Conservation (phyloP, 2,797 vertebrate species). For the Buphagus erythrorhynchus region DNA sequence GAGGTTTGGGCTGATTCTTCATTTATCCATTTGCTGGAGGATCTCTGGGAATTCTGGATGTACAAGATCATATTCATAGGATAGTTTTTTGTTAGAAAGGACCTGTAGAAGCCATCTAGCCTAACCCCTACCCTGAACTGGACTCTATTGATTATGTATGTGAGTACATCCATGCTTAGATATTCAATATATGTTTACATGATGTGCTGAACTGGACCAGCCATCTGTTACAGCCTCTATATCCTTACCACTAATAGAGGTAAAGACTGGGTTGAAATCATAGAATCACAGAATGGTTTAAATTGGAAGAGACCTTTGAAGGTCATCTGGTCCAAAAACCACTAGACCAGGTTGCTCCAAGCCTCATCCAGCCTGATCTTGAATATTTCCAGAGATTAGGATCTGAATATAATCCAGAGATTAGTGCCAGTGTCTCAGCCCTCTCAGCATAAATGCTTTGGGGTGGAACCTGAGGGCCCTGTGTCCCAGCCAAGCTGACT, state of each 20-base stretch:
- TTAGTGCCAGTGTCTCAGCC: not conserved
- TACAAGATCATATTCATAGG: not conserved
- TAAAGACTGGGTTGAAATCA: not conserved
- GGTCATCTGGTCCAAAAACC: not conserved
- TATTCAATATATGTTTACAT: accelerated
- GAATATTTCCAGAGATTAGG: not conserved
- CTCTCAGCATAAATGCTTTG: not conserved
- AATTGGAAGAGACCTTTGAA: not conserved
- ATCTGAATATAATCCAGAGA: no score
- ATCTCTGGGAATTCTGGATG: not conserved
- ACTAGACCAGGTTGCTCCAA: no score
- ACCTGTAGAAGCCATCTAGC: not conserved
- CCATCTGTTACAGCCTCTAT: not conserved
- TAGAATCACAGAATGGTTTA: not conserved
- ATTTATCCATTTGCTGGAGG: not conserved
- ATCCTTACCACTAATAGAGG: not conserved
- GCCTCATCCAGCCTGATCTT: not conserved
- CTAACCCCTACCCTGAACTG: not conserved
- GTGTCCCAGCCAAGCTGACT: not conserved
- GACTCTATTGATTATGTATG: accelerated
- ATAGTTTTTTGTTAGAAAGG: not conserved
- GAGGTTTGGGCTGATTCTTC: not conserved
- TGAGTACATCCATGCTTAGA: not conserved
- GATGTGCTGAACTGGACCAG: not conserved
- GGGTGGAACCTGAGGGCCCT: not conserved